A percentile compares a stretch with the other conserved stretches of the same genome.
These are phyloP conservation scores for Hemibates koningsi DNA, from an alignment of 2,113 vertebrate species.

Conservation along the genomic window DNA sequence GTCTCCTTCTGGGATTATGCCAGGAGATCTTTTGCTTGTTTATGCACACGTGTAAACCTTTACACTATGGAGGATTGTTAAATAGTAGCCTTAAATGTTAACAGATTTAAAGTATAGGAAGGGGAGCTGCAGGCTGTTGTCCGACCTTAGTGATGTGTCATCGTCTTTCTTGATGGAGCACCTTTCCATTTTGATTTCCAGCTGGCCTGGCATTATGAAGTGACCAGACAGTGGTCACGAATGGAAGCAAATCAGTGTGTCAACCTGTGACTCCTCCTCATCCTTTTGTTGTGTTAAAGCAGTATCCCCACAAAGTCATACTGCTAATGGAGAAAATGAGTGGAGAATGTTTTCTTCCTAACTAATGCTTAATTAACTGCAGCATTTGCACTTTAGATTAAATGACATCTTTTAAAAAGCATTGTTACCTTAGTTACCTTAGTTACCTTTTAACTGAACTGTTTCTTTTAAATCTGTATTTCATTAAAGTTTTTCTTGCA, in stretches of 20 bases:
- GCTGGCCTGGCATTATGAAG: slow-evolving; percentile 1
- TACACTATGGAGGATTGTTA: not conserved
- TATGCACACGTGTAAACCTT: not conserved
- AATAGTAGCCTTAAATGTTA: not conserved
- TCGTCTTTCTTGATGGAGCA: not conserved
- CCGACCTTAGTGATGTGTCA: not conserved
- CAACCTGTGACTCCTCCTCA: not conserved
- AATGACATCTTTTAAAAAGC: not conserved
- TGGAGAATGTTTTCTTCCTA: not conserved
- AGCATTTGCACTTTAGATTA: slow-evolving; percentile 44
- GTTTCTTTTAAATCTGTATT: not conserved
- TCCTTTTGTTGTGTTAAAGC: not conserved
- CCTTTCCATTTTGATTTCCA: not conserved
- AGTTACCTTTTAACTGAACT: not conserved
- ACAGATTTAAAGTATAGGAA: not conserved
- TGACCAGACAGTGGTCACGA: not conserved
- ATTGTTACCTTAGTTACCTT: not conserved
- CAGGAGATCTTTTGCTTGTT: not conserved
- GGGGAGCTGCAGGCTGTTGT: not conserved
- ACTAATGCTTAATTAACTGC: not conserved
- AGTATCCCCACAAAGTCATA: not conserved
- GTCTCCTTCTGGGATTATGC: not conserved
- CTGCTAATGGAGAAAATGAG: not conserved
- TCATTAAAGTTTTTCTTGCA: slow-evolving; percentile 35
- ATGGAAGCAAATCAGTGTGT: not conserved